Base-by-base conservation (phyloP, 2,888 invertebrate species). In the Brenthis daphne region DNA sequence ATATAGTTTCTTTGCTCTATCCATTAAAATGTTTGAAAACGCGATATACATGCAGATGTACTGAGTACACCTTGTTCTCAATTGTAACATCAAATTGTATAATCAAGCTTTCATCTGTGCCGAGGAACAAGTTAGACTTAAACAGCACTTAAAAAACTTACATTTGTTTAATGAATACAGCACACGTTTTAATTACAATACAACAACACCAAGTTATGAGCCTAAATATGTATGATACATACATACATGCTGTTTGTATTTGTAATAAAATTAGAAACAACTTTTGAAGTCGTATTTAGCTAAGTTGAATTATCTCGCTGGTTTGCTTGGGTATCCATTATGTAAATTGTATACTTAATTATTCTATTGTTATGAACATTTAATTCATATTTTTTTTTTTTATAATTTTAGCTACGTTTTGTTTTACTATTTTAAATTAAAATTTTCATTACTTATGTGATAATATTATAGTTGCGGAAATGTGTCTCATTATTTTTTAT, bases 1-100 rank as follows among this genome's bases (percentile, higher is more conserved):
- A n/a, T 50, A 51, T 56, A 57, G 56, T 51, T 61, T 63, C 61
- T 56, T 63, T 67, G 56, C 61, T 60, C 14, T 63, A 58, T 60
- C 56, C 61, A 67, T 63, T 63, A 55, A 63, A 67, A 48, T 56
- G 24, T 56, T 67, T 51, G 37, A 48, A 60, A 60, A 54, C 33
- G 33, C 6, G 29, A 58, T 51, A 50, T 37, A 56, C 33, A 61
- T 43, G 48, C 20, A 55, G 50, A 66, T 20, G 20, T 20, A 20
- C 1, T 20, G 20, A 55, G 13, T 20, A 55, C 60, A 37, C 61
- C 20, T 29, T 56, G 20, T 16, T 11, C 11, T 37, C 12, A 50
- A 48, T 33, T 67, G 37, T 53, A 67, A 56, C 24, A 51, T 43
- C 57, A 50, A 55, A 55, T 14, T 63, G 53, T 37, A 43, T 37